phyloP scores from a whole-genome alignment of 2,888 invertebrate genomes.

The Hirtodrosophila histrioides region DNA sequence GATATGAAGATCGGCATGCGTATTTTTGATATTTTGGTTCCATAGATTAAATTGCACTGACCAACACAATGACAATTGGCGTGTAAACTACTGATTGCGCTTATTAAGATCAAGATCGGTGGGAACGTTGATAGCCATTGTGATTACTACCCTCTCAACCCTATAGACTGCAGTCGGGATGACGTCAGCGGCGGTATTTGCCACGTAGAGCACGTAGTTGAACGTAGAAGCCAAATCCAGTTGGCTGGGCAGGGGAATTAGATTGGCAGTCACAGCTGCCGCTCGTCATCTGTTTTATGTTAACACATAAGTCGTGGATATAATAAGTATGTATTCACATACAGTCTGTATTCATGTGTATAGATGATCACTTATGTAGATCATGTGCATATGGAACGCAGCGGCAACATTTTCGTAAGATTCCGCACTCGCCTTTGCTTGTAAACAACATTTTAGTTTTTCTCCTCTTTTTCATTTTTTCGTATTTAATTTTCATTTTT shows the following conservation, averaged over 20 bases:
- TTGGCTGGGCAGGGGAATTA: constrained; percentile 29
- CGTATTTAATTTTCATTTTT: constrained; percentile 23
- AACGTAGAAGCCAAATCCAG: constrained; percentile 41
- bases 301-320: constrained; percentile 61
- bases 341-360: constrained; percentile 5
- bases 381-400: constrained; percentile 74
- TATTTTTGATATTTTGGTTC: too few relatives aligned
- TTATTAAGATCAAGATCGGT: constrained; percentile 25
- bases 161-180: not conserved
- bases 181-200: constrained; percentile 35
- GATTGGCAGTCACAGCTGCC: constrained; percentile 74
- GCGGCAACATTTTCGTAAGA: constrained; percentile 60
- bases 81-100: constrained; percentile 12
- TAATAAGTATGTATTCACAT: constrained; percentile 19
- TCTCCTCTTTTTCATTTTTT: constrained; percentile 1
- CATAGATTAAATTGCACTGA: too few relatives aligned
- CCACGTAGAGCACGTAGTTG: constrained; percentile 34
- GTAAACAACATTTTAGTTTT: constrained; percentile 63
- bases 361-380: constrained; percentile 43
- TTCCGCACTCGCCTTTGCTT: constrained; percentile 65
- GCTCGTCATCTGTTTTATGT: constrained; percentile 75
- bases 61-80: too few relatives aligned
- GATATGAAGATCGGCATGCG: too few relatives aligned
- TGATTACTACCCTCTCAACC: not conserved
- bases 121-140: constrained; percentile 3